Evolutionary conservation across 2,797 vertebrate species (phyloP).

Genomic region (Pygocentrus nattereri): DNA sequence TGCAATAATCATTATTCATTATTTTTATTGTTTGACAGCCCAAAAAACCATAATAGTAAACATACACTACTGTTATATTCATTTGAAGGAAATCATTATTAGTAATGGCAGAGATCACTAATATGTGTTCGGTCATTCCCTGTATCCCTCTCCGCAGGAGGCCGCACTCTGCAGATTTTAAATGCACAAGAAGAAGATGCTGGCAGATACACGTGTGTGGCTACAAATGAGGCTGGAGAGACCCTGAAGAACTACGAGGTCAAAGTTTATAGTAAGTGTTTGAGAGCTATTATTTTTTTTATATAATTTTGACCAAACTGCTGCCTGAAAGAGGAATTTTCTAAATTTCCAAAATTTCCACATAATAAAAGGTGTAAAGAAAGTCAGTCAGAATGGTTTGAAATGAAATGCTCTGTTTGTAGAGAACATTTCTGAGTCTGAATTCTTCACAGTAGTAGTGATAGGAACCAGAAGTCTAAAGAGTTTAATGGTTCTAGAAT

Average conservation of each 20-base stretch:
- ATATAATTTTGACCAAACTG: background rate
- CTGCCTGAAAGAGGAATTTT: background rate
- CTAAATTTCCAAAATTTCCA: no score
- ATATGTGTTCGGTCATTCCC: background rate
- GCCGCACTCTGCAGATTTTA: conserved; percentile 92
- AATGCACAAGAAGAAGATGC: conserved; percentile 87
- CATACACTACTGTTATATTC: no score
- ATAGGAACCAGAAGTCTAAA: background rate
- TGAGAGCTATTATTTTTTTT: background rate
- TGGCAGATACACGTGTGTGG: conserved; percentile 92
- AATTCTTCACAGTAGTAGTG: no score
- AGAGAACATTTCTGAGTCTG: no score
- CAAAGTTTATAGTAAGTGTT: conserved; percentile 90
- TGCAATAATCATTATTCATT: no score
- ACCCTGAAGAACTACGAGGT: conserved; percentile 92
- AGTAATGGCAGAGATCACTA: background rate
- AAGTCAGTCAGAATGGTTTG: no score
- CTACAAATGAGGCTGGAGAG: conserved; percentile 95
- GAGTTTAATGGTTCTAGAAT: background rate
- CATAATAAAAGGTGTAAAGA: no score
- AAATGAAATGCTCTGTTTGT: no score
- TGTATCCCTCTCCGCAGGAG: conserved; percentile 77
- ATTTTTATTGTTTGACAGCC: no score
- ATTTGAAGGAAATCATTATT: no score
- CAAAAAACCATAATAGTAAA: no score